A percentile compares a stretch with the other conserved stretches of the same genome.
Evolutionary conservation across 1,140 invertebrate genomes (phyloP).

Genomic region (Musca vetustissima): DNA sequence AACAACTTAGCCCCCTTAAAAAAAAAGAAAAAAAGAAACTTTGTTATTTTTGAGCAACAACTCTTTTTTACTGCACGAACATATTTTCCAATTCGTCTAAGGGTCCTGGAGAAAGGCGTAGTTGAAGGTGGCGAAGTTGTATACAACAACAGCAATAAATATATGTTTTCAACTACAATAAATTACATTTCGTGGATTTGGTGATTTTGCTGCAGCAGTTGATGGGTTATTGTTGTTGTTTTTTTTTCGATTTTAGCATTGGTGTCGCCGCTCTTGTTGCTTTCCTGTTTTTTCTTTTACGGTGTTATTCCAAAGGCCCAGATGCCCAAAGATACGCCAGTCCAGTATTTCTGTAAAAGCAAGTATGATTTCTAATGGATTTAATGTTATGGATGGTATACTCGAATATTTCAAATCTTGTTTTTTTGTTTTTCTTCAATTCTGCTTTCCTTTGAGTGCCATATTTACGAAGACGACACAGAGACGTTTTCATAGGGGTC

Average conservation of each 20-base stretch:
- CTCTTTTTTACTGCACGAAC: not conserved
- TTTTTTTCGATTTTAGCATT: too few species aligned
- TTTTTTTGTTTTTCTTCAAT: too few species aligned
- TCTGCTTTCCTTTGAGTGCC: too few species aligned
- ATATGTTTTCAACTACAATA: conserved; percentile 22
- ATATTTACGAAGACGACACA: too few species aligned
- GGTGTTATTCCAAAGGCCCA: not conserved
- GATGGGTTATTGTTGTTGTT: not conserved
- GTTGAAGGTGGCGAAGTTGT: not conserved
- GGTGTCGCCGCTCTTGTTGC: conserved; percentile 27
- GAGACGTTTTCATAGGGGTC: too few species aligned
- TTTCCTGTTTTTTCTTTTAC: too few species aligned
- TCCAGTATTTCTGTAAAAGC: not conserved
- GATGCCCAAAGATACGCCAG: too few species aligned
- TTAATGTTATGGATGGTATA: conserved; percentile 4
- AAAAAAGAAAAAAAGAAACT: too few species aligned
- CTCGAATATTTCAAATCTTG: too few species aligned
- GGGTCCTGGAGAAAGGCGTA: not conserved
- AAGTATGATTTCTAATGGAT: not conserved
- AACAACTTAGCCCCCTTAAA: conserved; percentile 1
- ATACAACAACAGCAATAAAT: not conserved
- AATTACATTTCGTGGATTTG: conserved; percentile 24
- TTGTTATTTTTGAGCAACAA: conserved; percentile 5
- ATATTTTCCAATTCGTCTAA: not conserved
- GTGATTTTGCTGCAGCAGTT: conserved; percentile 32